Evolutionary conservation across 2,797 vertebrate species (phyloP), one percentile per base, ranked within the genome.

Genomic region (Liasis olivaceus): DNA sequence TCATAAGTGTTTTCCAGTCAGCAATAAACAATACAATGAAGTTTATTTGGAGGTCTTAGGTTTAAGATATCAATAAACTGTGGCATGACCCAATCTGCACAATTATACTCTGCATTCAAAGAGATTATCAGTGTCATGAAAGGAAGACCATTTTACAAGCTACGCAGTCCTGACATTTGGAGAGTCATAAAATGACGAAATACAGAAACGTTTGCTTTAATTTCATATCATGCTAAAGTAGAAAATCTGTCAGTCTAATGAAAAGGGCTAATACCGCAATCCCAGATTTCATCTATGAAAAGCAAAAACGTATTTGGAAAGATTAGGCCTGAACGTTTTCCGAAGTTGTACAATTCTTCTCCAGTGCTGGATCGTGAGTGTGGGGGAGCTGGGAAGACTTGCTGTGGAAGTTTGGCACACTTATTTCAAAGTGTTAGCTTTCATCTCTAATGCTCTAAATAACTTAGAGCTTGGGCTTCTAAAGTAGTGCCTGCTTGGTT

Each of bases 271-370:
- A 60, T 51, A 42, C 0, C 77, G 4, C 5, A 11, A 4, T 89
- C 89, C 4, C 9, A 28, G 88, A 92, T 89, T 5, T 58, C 0
- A 0, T 31, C 51, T 26, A 86, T 86, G 0, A 1, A 62, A 92
- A 88, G 47, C 59, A 81, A 95, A 93, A 8, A 3, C 84, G 89
- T 51, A 0, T 60, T 1, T 9, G 2, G 62, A 91, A n/a, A 77
- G 91, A 84, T 1, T 0, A 14, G 85, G 15, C 58, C 54, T 0
- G 54, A 2, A 12, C 42, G 17, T 60, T 60, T 60, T 60, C 59
- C 59, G 20, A 4, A 20, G 5, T 60, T 20, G 17, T 60, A 60
- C 17, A 60, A 60, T 60, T 60, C 14, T 3, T 59, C 58, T 15
- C 17, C 17, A 60, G 59, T 20, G 59, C 4, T 17, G 47, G 1